Percentiles rank a stretch among this genome's conserved stretches.
Evolutionary conservation across 2,888 invertebrate genomes (phyloP).

Genomic region (Caenorhabditis imperialis): DNA sequence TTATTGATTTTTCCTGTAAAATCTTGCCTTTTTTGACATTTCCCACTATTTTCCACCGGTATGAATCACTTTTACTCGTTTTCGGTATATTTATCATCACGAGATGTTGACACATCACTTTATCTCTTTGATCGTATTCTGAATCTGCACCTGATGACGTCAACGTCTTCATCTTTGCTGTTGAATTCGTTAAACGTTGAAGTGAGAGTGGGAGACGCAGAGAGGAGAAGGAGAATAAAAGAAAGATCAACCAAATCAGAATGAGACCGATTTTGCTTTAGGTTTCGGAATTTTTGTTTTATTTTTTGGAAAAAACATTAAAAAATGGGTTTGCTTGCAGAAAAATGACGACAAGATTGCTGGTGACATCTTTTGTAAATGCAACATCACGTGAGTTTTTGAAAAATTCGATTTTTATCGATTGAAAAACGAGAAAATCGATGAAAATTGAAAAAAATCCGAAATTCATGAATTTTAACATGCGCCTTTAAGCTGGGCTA

Average conservation of each 20-base stretch:
- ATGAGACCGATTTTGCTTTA: no score
- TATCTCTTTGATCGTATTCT: conserved; percentile 1
- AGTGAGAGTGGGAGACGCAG: conserved; percentile 34
- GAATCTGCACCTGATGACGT: conserved; percentile 23
- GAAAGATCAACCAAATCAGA: conserved; percentile 45
- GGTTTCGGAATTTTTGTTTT: no score
- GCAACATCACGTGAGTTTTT: conserved; percentile 30
- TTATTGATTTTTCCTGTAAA: conserved; percentile 27
- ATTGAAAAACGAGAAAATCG: no score
- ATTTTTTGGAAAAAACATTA: no score
- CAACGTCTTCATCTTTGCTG: conserved; percentile 38
- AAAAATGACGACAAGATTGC: no score
- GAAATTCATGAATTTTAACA: no score
- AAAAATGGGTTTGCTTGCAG: no score
- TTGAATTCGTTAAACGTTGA: conserved; percentile 47
- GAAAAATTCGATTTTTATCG: no score
- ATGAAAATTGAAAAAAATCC: no score
- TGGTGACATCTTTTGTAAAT: conserved; percentile 21
- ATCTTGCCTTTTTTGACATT: conserved; percentile 12
- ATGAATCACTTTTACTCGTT: conserved; percentile 10
- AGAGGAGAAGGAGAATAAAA: conserved; percentile 16
- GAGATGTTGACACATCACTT: conserved; percentile 31
- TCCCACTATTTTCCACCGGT: neutral
- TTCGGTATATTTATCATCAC: conserved; percentile 7
- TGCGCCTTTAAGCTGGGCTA: no score